Evolutionary conservation across 2,888 invertebrate species (phyloP), one percentile per base, ranked within the genome.

Genomic region (Eristalis pertinax): DNA sequence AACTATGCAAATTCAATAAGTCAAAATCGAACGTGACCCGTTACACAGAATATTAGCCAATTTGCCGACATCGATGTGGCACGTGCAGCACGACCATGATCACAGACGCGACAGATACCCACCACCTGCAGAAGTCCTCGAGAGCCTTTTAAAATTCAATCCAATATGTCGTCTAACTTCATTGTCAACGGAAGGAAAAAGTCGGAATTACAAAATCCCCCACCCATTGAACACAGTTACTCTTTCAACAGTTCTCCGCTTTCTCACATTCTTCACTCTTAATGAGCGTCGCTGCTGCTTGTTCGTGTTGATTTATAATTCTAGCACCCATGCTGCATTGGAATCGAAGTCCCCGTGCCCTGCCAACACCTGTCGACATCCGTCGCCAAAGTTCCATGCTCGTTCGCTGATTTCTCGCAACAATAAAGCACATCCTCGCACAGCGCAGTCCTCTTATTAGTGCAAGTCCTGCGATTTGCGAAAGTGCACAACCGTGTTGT

Each of bases 401-500:
- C 60, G 38, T 32, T 10, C 58, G 58, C 74, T 50, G 26, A n/a
- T 60, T 24, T 64, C 58, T 26, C 29, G 32, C 43, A 19, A 32
- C 58, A 75, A 74, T 22, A 64, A 19, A 74, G 68, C 29, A 67
- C 41, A 63, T 32, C 41, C 22, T 15, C 35, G 26, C 58, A n/a
- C n/a, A 63, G 63, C 74, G 86, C 86, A 83, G 78, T 70, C 79
- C 69, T 70, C 15, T 64, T 56, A 74, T 78, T 76, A 79, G 79
- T 72, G 72, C 35, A 41, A 76, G 75, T 69, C 63, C 72, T 73
- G 68, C 84, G 84, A 84, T 87, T 87, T 84, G 76, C 87, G 56
- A 76, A 84, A 87, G 79, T 76, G 84, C 80, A 87, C 84, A 87
- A 76, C 72, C 58, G 72, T 87, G 87, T 87, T 80, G 26, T 87